A percentile compares a stretch with the other conserved stretches of the same genome.
These are phyloP conservation scores for Hetaerina americana DNA, from an alignment of 1,140 invertebrate genomes.

Conservation along the genomic window DNA sequence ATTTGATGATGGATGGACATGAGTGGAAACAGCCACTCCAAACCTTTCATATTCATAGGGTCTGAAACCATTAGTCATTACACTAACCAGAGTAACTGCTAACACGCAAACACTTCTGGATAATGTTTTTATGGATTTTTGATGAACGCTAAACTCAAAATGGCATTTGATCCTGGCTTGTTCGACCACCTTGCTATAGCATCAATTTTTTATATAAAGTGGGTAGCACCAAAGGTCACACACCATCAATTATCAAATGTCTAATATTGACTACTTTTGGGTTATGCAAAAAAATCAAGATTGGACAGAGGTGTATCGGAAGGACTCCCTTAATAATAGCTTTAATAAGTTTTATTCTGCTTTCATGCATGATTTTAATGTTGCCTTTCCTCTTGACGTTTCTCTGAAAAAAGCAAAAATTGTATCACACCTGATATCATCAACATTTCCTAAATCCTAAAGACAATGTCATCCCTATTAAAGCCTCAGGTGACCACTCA, in stretches of 20 bases:
- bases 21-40: too few relatives aligned
- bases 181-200: background rate
- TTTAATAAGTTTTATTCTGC: background rate
- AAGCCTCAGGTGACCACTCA: background rate
- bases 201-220: background rate
- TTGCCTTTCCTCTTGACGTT: background rate
- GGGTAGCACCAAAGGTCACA: background rate
- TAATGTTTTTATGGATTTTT: background rate
- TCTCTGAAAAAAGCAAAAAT: background rate
- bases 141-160: background rate
- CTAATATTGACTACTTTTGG: background rate
- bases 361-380: background rate
- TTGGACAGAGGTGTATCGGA: background rate
- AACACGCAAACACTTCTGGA: background rate
- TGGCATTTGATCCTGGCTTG: background rate
- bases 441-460: background rate
- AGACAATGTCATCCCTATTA: background rate
- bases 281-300: background rate
- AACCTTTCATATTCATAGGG: too few relatives aligned
- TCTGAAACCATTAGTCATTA: too few relatives aligned
- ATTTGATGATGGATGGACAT: too few relatives aligned
- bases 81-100: background rate
- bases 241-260: background rate
- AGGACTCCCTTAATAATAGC: background rate
- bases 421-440: background rate